Conservation (phyloP, 2,797 vertebrate species). For the Microctenopoma steveboyesi region DNA sequence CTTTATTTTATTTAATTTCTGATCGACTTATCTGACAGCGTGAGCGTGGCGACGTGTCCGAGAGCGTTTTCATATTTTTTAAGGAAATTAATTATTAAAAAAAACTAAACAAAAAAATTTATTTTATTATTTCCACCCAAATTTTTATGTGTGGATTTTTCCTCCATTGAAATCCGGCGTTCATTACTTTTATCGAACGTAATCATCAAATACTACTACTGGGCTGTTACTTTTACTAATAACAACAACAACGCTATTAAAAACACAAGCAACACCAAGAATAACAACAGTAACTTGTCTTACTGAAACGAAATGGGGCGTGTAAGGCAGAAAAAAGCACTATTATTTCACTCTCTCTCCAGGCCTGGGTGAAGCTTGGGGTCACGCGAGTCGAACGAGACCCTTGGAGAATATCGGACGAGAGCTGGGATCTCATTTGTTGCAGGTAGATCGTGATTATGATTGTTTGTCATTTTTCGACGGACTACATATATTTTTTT, state of each 20-base stretch:
- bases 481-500: no score
- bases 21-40: not conserved
- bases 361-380: conserved; percentile 96
- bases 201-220: no score
- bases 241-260: not conserved
- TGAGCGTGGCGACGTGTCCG: conserved; percentile 3
- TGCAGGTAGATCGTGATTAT: conserved; percentile 64
- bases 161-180: no score
- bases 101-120: no score
- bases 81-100: not conserved
- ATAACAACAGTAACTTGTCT: not conserved
- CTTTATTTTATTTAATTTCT: not conserved
- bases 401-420: conserved; percentile 92
- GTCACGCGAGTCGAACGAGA: conserved; percentile 89
- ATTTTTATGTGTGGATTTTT: no score
- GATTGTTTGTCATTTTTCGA: not conserved
- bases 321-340: not conserved
- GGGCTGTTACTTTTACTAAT: no score
- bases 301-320: not conserved
- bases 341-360: conserved; percentile 18
- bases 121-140: no score
- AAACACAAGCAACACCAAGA: not conserved
- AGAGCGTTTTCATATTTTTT: conserved; percentile 26
- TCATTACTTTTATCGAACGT: no score
- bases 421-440: conserved; percentile 88